Conservation (phyloP, 2,113 vertebrate genomes). For the Scalopus aquaticus region DNA sequence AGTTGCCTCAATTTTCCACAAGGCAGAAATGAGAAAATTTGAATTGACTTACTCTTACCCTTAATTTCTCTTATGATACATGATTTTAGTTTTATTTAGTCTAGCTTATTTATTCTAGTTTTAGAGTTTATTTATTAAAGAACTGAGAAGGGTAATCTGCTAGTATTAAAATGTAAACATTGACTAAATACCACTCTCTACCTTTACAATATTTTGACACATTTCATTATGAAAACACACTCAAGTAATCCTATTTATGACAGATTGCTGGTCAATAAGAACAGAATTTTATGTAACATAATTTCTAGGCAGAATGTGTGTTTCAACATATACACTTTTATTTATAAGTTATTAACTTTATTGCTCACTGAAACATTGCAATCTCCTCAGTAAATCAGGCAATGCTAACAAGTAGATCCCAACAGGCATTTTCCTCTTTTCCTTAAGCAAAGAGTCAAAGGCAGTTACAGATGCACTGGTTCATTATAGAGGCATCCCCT, state of each 20-base stretch:
- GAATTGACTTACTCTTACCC: background rate
- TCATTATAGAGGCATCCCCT: background rate
- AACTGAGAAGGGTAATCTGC: background rate
- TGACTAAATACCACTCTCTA: background rate
- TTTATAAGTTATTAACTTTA: background rate
- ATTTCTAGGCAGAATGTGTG: background rate
- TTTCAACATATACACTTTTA: background rate
- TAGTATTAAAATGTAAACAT: conserved; percentile 39
- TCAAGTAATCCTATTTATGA: conserved; percentile 22
- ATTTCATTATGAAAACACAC: conserved; percentile 56
- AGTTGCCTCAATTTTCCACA: background rate
- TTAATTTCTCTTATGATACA: background rate
- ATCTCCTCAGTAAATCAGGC: background rate
- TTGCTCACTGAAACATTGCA: background rate
- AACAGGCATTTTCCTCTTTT: background rate
- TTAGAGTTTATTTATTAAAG: conserved; percentile 1
- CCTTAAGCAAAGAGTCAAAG: conserved; percentile 12
- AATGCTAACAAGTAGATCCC: background rate
- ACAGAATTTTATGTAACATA: background rate
- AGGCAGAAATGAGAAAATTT: conserved; percentile 13
- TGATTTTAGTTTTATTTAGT: background rate
- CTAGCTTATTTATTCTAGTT: background rate
- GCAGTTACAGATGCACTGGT: background rate
- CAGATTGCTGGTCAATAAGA: background rate
- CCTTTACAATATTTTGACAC: background rate